These are phyloP conservation scores for Danio albolineatus DNA, from an alignment of 2,797 vertebrate genomes.

Conservation along the genomic window DNA sequence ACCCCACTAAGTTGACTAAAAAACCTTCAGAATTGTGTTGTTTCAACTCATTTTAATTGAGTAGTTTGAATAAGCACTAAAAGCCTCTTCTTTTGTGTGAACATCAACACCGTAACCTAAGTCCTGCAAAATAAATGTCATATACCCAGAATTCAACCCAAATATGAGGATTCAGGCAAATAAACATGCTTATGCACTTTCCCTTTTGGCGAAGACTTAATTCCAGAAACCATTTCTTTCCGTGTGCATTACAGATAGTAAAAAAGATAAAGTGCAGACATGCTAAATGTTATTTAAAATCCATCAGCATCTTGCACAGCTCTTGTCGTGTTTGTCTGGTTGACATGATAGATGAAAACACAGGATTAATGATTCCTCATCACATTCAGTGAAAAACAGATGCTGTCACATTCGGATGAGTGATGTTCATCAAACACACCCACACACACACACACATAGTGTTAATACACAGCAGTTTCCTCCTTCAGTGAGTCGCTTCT, in stretches of 20 bases:
- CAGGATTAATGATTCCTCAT: slow-evolving; percentile 34
- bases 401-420: slow-evolving; percentile 13
- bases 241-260: slow-evolving; percentile 16
- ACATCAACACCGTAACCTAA: too few relatives aligned
- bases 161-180: not conserved
- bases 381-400: slow-evolving; percentile 22
- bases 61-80: too few relatives aligned
- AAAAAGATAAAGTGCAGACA: slow-evolving; percentile 24
- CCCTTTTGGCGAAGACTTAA: not conserved
- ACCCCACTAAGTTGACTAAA: too few relatives aligned
- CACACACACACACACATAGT: not conserved
- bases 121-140: too few relatives aligned
- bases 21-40: too few relatives aligned
- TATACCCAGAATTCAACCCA: too few relatives aligned
- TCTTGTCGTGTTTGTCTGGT: slow-evolving; percentile 27
- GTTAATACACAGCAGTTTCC: not conserved
- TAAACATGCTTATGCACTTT: slow-evolving; percentile 30
- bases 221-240: slow-evolving; percentile 32
- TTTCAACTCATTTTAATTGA: too few relatives aligned
- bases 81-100: too few relatives aligned
- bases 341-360: slow-evolving; percentile 17
- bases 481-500: not conserved
- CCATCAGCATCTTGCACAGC: slow-evolving; percentile 24
- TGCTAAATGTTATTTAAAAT: slow-evolving; percentile 37
- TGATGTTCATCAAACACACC: slow-evolving; percentile 4